Evolutionary conservation across 2,888 invertebrate species (phyloP).

Genomic region (Antheraea yamamai): DNA sequence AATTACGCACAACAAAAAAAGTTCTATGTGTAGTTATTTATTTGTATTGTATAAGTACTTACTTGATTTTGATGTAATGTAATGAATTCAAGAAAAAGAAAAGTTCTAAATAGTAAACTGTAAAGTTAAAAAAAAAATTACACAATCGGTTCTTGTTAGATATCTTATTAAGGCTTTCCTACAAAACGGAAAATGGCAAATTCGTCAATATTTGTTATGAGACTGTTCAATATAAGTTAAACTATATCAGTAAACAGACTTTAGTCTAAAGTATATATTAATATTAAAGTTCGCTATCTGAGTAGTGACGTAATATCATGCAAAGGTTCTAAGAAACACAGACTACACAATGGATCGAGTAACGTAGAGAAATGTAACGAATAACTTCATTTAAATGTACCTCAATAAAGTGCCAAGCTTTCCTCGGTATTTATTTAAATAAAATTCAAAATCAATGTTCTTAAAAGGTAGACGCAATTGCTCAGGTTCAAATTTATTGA

Average conservation of each 20-base stretch:
- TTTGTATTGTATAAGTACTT: too few species aligned
- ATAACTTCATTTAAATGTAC: conserved; percentile 18
- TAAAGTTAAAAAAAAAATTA: too few species aligned
- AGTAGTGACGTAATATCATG: not conserved
- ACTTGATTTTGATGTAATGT: too few species aligned
- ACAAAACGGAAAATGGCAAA: not conserved
- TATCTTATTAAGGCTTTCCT: not conserved
- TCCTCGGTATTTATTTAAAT: conserved; percentile 29
- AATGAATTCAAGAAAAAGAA: too few species aligned
- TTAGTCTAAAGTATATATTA: not conserved
- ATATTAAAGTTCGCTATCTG: not conserved
- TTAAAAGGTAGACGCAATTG: conserved; percentile 52
- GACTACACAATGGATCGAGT: not conserved
- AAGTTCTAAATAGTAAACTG: too few species aligned
- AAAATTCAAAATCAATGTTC: conserved; percentile 47
- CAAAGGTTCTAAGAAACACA: not conserved
- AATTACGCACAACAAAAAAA: too few species aligned
- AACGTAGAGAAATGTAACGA: not conserved
- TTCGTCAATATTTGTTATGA: not conserved
- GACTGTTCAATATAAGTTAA: not conserved
- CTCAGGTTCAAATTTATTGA: conserved; percentile 57
- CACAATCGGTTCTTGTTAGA: too few species aligned
- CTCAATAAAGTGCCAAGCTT: conserved; percentile 37
- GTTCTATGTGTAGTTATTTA: too few species aligned
- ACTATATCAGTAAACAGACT: not conserved